Conservation (phyloP, 2,888 invertebrate genomes). For the Diarsia dahlii region DNA sequence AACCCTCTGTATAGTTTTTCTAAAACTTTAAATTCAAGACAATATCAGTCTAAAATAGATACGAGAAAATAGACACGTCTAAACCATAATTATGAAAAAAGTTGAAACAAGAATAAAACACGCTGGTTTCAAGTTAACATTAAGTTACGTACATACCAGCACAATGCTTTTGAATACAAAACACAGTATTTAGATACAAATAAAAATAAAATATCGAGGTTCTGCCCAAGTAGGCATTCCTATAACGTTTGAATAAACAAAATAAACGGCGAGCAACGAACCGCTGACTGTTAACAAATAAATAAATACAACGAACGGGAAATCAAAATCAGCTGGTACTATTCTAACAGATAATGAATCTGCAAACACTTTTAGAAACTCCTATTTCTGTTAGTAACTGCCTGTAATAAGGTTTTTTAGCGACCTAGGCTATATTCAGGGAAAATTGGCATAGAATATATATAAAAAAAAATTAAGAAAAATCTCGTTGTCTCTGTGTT, state of each 20-base stretch:
- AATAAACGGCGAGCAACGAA: slow-evolving; percentile 52
- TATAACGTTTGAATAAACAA: slow-evolving; percentile 43
- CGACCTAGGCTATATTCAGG: not conserved
- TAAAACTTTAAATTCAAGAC: not conserved
- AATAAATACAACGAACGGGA: slow-evolving; percentile 58
- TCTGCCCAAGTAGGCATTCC: slow-evolving; percentile 23
- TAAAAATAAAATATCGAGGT: slow-evolving; percentile 33
- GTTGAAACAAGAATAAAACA: slow-evolving; percentile 6
- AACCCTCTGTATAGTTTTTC: too few species aligned
- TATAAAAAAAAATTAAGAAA: too few species aligned
- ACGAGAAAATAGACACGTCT: not conserved
- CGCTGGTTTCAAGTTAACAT: not conserved
- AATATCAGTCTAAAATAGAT: not conserved
- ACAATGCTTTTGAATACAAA: slow-evolving; percentile 25
- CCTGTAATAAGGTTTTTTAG: slow-evolving; percentile 4
- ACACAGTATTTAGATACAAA: slow-evolving; percentile 18
- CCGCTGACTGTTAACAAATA: slow-evolving; percentile 63
- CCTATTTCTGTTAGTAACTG: slow-evolving; percentile 21
- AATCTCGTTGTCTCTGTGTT: too few species aligned
- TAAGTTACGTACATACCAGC: slow-evolving; percentile 1
- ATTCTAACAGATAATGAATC: slow-evolving; percentile 61
- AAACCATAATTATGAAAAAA: not conserved
- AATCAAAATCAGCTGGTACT: slow-evolving; percentile 54
- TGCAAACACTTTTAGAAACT: slow-evolving; percentile 52
- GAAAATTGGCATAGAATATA: not conserved